Evolutionary conservation across 2,888 invertebrate genomes (phyloP), one percentile per base, ranked within the genome.

Genomic region (Andrena chrysosceles): DNA sequence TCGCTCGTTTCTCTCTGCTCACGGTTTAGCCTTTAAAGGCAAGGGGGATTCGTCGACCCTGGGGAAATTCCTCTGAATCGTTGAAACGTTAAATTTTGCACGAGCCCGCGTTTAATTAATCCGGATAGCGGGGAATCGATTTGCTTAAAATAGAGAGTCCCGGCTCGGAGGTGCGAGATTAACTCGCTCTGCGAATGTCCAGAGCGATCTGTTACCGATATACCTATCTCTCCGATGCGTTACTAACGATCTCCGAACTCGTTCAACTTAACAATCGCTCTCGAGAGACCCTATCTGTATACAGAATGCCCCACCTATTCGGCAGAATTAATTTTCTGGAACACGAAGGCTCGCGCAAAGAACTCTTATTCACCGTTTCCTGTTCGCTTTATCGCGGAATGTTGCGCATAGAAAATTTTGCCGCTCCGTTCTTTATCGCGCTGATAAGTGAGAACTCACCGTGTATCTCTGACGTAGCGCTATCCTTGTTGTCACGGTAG

Each of bases 71-170:
- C 62, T 10, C 2, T 2, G 16, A 76, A 49, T 7, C 62, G 20
- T 62, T n/a, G 6, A 16, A 31, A 71, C 62, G 13, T 54, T 16
- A 10, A 54, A 42, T 35, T 42, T 56, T 31, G n/a, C 13, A 23
- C 52, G 54, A 7, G 7, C 23, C 20, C 8, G 42, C 4, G 29
- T 42, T 42, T 13, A 8, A 72, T 76, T 16, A 62, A 48, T 56
- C 31, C n/a, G 20, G 20, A 10, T 54, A 16, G 26, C 29, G 35
- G 29, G 10, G 56, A 64, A 56, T 73, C 64, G 66, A 66, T 66
- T 56, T 16, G 26, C 54, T 31, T 54, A 20, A 56, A 73, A 73
- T 73, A 66, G 52, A 54, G 7, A 52, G 54, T 20, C 7, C 33
- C 33, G 26, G 16, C 26, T 64, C 54, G 52, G 29, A 52, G 20